Base-by-base conservation (phyloP, 1,140 invertebrate species). In the Lepidurus packardi region DNA sequence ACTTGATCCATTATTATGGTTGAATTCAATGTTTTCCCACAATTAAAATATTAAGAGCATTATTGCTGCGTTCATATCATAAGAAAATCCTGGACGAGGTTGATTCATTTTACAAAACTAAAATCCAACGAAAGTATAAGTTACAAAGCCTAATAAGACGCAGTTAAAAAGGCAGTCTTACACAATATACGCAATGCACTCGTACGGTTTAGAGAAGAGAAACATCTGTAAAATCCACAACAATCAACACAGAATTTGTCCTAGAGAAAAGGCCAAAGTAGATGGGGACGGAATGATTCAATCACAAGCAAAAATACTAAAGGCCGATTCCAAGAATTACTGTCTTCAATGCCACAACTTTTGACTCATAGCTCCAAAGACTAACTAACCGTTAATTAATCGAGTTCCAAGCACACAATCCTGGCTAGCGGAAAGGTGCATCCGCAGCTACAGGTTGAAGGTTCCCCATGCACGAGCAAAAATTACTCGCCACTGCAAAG, bases 381-480 rank as follows among this genome's bases (percentile, higher is more conserved):
- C 53, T 9, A 65, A 65, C 21, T 65, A 7, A 65, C n/a, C 16
- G 53, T 65, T 65, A 65, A 65, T 34, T 34, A 16, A 65, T 65
- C 53, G 53, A 21, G 7, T 65, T 65, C 53, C 53, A 16, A 21
- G 13, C 16, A 65, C 16, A 21, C 5, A 65, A 65, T 65, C 53
- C 53, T n/a, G 53, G 53, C 53, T 65, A 65, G 53, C 53, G 53
- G 13, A 65, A 65, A 21, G 53, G 53, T n/a, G 53, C 53, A 65
- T 65, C 53, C 21, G 53, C 53, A 65, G 16, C 53, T n/a, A 21
- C 53, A 65, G 53, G 53, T 65, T 65, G 16, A 65, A 21, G 53
- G 53, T 65, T 65, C 53, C 53, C 53, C 53, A 65, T 65, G 53
- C 53, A 65, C 53, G 53, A 65, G 13, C 53, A 65, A 65, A 65